These are phyloP conservation scores for Amblyornis subalaris DNA, from an alignment of 2,113 vertebrate species.

Conservation along the genomic window DNA sequence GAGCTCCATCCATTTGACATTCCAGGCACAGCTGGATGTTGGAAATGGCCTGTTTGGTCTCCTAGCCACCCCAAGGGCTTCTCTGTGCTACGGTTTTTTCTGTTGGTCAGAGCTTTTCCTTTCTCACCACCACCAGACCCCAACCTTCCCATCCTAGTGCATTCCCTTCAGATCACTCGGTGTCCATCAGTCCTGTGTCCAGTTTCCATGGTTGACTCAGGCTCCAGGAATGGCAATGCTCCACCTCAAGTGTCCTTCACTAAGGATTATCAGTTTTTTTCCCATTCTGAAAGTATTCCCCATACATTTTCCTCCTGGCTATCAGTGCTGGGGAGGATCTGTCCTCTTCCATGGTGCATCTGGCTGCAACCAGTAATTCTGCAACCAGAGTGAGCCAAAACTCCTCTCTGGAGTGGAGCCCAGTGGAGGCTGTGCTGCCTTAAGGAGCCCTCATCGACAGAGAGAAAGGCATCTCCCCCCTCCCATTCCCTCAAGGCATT, in stretches of 20 bases:
- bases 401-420: not conserved
- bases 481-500: not conserved
- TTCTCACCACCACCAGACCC: not conserved
- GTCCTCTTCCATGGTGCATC: accelerated
- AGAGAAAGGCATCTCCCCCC: not conserved
- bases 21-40: not conserved
- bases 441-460: not conserved
- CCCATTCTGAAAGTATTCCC: not conserved
- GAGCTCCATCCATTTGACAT: not conserved
- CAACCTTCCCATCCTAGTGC: not conserved
- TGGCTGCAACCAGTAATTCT: not conserved
- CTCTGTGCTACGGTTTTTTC: too few relatives aligned
- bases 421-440: accelerated
- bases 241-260: not conserved
- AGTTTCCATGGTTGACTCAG: not conserved
- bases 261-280: not conserved
- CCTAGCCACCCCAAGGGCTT: not conserved
- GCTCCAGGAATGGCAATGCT: not conserved
- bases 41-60: not conserved
- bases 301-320: not conserved
- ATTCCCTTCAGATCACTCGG: not conserved
- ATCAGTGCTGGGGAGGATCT: not conserved
- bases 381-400: not conserved
- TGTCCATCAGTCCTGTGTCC: not conserved
- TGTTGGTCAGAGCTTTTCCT: not conserved